A percentile compares a stretch with the other conserved stretches of the same genome.
phyloP scores from a whole-genome alignment of 2,888 invertebrate species.

The Apotomis betuletana region DNA sequence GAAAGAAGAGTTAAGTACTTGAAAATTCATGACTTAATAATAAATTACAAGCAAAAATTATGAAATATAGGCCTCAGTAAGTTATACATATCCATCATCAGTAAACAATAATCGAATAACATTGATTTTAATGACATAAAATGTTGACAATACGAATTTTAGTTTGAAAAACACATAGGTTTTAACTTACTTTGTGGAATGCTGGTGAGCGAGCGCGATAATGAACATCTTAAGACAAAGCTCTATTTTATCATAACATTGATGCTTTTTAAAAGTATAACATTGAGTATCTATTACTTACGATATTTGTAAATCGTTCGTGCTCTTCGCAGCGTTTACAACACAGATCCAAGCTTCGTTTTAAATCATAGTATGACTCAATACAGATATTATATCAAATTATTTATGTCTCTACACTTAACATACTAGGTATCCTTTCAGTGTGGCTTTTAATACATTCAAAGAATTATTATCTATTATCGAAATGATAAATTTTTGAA shows the following conservation, averaged over 20 bases:
- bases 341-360: neutral
- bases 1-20: neutral
- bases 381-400: neutral
- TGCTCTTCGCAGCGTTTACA: slow-evolving; percentile 18
- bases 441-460: too few species aligned
- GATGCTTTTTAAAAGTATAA: slow-evolving; percentile 46
- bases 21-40: neutral
- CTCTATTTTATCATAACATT: neutral
- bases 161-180: slow-evolving; percentile 10
- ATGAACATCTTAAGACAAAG: slow-evolving; percentile 14
- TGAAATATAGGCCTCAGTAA: slow-evolving; percentile 5
- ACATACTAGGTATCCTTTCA: too few species aligned
- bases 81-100: slow-evolving; percentile 40
- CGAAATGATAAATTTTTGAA: too few species aligned
- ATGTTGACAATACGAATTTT: slow-evolving; percentile 15
- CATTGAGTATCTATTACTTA: slow-evolving; percentile 54
- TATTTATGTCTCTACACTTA: too few species aligned
- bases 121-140: slow-evolving; percentile 34
- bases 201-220: slow-evolving; percentile 18
- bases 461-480: too few species aligned
- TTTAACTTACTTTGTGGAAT: slow-evolving; percentile 12
- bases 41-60: slow-evolving; percentile 16
- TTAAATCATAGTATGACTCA: neutral
- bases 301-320: slow-evolving; percentile 41
- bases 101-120: slow-evolving; percentile 45